These are phyloP conservation scores for Merops nubicus DNA, from an alignment of 2,113 vertebrate genomes.

Conservation along the genomic window DNA sequence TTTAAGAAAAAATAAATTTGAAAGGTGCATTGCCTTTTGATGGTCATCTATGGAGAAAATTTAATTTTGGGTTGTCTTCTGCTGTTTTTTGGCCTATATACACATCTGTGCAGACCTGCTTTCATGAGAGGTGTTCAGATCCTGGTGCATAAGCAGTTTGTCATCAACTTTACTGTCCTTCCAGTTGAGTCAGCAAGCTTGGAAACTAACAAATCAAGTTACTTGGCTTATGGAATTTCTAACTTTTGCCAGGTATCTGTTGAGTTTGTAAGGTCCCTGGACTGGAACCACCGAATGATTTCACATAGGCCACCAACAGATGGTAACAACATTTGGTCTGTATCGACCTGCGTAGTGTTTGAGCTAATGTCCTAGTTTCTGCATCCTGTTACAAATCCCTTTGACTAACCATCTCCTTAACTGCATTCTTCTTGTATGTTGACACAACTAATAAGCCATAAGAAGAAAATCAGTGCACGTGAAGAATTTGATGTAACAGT, in stretches of 20 bases:
- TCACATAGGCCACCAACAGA: slow-evolving; percentile 42
- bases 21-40: background rate
- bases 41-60: background rate
- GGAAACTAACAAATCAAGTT: background rate
- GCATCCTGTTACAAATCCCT: slow-evolving; percentile 20
- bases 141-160: background rate
- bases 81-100: background rate
- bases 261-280: slow-evolving; percentile 8
- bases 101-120: background rate
- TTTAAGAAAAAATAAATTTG: background rate
- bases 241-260: slow-evolving; percentile 31
- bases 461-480: background rate
- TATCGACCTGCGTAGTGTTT: background rate
- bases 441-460: background rate
- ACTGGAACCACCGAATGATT: slow-evolving; percentile 11
- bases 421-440: background rate
- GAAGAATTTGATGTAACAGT: background rate
- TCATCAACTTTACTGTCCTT: background rate
- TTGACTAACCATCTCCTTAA: background rate
- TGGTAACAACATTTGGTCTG: slow-evolving; percentile 57
- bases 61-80: background rate
- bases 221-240: background rate
- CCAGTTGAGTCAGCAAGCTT: background rate
- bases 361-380: slow-evolving; percentile 37
- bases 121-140: background rate